These are phyloP conservation scores for Sinocyclocheilus grahami DNA, from an alignment of 2,113 vertebrate species.

Conservation along the genomic window DNA sequence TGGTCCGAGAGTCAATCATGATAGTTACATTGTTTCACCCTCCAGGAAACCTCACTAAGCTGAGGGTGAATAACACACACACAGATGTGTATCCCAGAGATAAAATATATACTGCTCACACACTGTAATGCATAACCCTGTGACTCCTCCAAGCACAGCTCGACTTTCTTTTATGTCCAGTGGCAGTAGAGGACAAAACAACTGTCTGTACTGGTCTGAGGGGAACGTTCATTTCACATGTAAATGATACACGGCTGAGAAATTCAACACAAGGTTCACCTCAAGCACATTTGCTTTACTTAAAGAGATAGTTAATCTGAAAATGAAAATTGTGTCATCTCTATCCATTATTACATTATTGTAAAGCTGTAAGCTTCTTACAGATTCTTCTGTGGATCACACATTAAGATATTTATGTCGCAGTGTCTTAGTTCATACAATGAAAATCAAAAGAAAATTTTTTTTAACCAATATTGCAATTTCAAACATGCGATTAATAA, in stretches of 20 bases:
- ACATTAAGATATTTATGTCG: background rate
- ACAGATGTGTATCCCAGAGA: slow-evolving; percentile 34
- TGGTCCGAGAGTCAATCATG: slow-evolving; percentile 68
- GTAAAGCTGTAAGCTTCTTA: background rate
- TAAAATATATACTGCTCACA: slow-evolving; percentile 24
- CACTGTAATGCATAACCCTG: slow-evolving; percentile 6
- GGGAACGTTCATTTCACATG: slow-evolving; percentile 45
- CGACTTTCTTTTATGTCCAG: slow-evolving; percentile 35
- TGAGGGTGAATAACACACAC: slow-evolving; percentile 27
- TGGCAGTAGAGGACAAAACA: slow-evolving; percentile 22
- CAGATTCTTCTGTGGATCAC: background rate
- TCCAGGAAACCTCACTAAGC: slow-evolving; percentile 46
- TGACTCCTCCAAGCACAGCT: slow-evolving; percentile 1
- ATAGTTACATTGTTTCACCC: slow-evolving; percentile 71
- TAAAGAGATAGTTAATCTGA: slow-evolving; percentile 56
- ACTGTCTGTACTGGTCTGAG: slow-evolving; percentile 29
- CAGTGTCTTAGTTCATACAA: background rate
- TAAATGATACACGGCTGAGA: slow-evolving; percentile 63
- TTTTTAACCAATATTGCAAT: background rate
- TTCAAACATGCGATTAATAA: background rate
- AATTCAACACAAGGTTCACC: slow-evolving; percentile 67
- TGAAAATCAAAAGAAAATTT: too few species aligned
- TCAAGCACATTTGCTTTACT: slow-evolving; percentile 56
- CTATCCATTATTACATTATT: background rate
- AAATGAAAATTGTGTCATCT: background rate